A percentile compares a stretch with the other conserved stretches of the same genome.
These are phyloP conservation scores for Solenopsis invicta DNA, from an alignment of 1,140 invertebrate genomes.

Conservation along the genomic window DNA sequence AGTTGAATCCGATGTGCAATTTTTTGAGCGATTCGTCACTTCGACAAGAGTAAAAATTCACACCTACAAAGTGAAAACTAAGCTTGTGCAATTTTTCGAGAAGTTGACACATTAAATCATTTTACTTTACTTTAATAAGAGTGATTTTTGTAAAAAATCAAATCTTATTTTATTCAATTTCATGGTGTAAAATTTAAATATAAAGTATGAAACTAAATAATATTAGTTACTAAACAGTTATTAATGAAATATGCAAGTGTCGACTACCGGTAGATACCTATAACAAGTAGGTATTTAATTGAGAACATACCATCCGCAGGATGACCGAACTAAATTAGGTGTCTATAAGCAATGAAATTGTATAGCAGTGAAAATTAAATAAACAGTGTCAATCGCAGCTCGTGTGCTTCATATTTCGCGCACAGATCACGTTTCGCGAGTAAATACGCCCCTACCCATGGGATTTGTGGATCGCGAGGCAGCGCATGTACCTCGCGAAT, in stretches of 20 bases:
- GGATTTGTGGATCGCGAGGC: slow-evolving; percentile 64
- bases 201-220: too few species aligned
- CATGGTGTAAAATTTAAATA: background rate
- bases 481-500: background rate
- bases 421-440: slow-evolving; percentile 37
- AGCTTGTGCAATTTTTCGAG: too few species aligned
- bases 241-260: background rate
- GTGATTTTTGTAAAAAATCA: background rate
- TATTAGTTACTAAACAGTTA: background rate
- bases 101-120: background rate
- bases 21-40: too few species aligned
- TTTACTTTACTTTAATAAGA: background rate
- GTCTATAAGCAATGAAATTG: background rate
- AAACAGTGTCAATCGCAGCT: background rate
- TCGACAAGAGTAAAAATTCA: too few species aligned
- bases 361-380: background rate
- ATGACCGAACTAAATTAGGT: background rate
- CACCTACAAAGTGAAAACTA: too few species aligned
- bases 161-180: background rate
- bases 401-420: slow-evolving; percentile 24
- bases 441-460: slow-evolving; percentile 76
- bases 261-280: background rate
- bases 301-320: too few species aligned
- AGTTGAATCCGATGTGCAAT: too few species aligned
- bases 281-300: background rate